Evolutionary conservation across 1,140 invertebrate species (phyloP), one percentile per base, ranked within the genome.

Genomic region (Saccostrea glomerata): DNA sequence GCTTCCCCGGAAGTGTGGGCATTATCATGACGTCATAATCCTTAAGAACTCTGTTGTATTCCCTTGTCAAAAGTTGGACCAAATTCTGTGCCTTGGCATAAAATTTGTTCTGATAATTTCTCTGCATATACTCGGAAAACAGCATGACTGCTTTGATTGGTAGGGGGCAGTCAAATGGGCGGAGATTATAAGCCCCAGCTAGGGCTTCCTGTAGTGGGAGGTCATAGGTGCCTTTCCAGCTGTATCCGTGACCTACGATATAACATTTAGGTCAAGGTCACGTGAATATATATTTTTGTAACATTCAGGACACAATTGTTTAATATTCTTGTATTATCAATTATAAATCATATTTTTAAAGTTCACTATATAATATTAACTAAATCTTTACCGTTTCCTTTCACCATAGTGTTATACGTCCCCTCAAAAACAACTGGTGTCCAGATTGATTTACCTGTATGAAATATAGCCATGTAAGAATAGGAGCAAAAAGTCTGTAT

Each of bases 401-500:
- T 77, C 6, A 90, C 77, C 90, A 89, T 90, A 25, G 85, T 89
- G n/a, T 90, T 70, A 63, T 91, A 91, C 2, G 85, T 85, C 17
- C 91, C 91, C 54, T 90, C 88, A 11, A 87, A 83, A 82, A 82
- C 77, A 60, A 91, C 89, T 0, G 88, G 60, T 6, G 86, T 36
- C 87, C 90, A 91, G 15, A 91, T 88, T 13, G 87, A 84, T n/a
- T 47, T 56, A 55, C 90, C 90, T 91, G 73, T 30, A 89, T 66
- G 47, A 47, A 47, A 47, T 47, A 47, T 47, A 47, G 5, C 5
- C 47, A 47, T 47, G 5, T 7, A 47, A 47, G 0, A 47, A 47
- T 2, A 47, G 47, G 2, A 9, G 47, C 47, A 47, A 7, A 47
- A 47, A 2, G 5, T 36, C 30, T 36, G 30, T 36, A 47, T 47